Percentiles rank a stretch among this genome's conserved stretches.
These are phyloP conservation scores for Muraenolepis orangiensis DNA, from an alignment of 2,797 vertebrate species.

Conservation along the genomic window DNA sequence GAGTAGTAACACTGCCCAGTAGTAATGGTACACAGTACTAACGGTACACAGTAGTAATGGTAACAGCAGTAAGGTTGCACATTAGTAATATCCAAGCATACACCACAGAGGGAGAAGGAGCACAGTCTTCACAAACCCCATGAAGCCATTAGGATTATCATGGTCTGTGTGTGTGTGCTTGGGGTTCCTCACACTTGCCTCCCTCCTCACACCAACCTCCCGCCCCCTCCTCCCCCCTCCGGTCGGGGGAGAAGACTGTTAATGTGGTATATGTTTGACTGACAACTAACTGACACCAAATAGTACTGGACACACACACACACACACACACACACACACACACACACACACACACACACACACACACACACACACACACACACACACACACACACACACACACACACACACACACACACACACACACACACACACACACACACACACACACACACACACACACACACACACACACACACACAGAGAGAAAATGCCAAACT, in stretches of 20 bases:
- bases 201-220: no score
- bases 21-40: no score
- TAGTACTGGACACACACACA: background rate
- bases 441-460: no score
- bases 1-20: no score
- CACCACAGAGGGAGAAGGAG: no score
- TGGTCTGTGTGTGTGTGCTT: background rate
- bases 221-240: background rate
- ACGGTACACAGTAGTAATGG: no score
- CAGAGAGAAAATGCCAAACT: no score
- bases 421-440: no score
- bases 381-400: background rate
- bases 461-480: no score
- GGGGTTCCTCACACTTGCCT: background rate
- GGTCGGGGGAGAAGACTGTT: constrained; percentile 46
- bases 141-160: background rate
- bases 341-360: no score
- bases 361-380: background rate
- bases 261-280: constrained; percentile 55
- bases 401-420: background rate
- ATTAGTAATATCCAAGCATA: background rate
- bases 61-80: no score
- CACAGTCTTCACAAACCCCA: background rate
- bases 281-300: constrained; percentile 28
- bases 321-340: background rate